A percentile compares a stretch with the other conserved stretches of the same genome.
These are phyloP conservation scores for Aegotheles bennettii DNA, from an alignment of 2,113 vertebrate species.

Conservation along the genomic window DNA sequence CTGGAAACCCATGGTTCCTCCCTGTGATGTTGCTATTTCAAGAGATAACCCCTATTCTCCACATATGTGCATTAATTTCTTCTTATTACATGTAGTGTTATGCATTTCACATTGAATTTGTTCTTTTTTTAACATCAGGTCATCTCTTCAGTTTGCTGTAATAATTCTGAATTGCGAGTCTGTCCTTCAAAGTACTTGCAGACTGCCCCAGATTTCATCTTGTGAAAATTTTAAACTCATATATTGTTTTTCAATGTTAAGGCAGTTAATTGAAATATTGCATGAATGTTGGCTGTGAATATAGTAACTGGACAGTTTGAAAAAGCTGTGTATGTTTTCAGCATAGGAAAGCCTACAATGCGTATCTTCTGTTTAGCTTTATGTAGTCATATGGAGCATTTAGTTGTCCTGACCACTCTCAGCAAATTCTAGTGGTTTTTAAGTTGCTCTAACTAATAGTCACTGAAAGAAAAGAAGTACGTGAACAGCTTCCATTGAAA, in stretches of 20 bases:
- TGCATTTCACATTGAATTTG: not conserved
- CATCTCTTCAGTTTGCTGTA: not conserved
- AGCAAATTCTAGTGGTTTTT: not conserved
- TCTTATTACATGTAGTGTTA: not conserved
- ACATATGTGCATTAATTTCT: fast-evolving
- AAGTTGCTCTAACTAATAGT: not conserved
- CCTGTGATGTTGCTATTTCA: not conserved
- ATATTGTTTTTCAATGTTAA: not conserved
- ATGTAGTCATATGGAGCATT: not conserved
- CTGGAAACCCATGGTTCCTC: not conserved
- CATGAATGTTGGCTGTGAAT: not conserved
- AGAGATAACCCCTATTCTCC: not conserved
- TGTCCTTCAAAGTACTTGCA: not conserved
- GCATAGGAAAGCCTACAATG: not conserved
- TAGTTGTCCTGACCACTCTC: not conserved
- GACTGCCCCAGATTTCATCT: not conserved
- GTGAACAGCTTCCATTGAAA: not conserved
- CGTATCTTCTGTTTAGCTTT: not conserved
- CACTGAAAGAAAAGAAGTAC: not conserved
- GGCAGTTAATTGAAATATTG: not conserved
- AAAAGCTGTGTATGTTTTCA: not conserved
- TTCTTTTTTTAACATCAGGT: not conserved
- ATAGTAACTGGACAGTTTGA: not conserved
- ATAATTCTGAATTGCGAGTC: not conserved
- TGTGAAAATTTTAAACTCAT: not conserved